Evolutionary conservation across 1,140 invertebrate genomes (phyloP).

Genomic region (Brachystomella parvula): DNA sequence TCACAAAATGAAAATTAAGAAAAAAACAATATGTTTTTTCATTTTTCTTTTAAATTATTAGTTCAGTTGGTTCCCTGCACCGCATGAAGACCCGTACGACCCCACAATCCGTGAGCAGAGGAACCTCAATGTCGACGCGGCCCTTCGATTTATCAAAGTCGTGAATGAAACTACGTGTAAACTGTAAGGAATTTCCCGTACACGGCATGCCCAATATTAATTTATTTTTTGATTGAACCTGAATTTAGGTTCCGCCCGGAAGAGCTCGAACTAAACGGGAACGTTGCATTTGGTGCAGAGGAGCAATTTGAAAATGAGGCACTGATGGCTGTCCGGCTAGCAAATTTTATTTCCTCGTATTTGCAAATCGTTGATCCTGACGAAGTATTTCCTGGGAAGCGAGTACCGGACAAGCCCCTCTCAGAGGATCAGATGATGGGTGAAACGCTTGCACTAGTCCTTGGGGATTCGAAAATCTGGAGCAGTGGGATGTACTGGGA

Average conservation of each 20-base stretch:
- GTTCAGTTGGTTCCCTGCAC: constrained; percentile 39
- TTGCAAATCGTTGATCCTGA: constrained; percentile 83
- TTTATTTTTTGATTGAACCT: constrained; percentile 16
- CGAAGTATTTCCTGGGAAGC: constrained; percentile 86
- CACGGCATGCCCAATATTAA: neutral
- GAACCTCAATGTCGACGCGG: constrained; percentile 64
- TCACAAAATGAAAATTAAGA: no score
- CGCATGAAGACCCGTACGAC: neutral
- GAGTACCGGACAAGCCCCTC: constrained; percentile 75
- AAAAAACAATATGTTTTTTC: no score
- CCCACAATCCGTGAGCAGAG: constrained; percentile 50
- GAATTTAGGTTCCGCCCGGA: constrained; percentile 57
- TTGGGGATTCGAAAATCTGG: constrained; percentile 51
- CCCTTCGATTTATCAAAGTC: constrained; percentile 63
- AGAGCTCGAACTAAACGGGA: constrained; percentile 67
- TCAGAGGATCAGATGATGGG: constrained; percentile 91
- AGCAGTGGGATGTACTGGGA: constrained; percentile 91
- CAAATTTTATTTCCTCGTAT: constrained; percentile 91
- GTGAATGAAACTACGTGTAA: constrained; percentile 66
- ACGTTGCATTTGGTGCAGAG: constrained; percentile 74
- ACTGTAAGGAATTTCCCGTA: constrained; percentile 45
- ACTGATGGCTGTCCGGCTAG: constrained; percentile 83
- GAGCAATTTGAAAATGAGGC: constrained; percentile 90
- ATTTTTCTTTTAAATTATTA: no score
- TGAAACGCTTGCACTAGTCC: constrained; percentile 79